Conservation (phyloP, 2,888 invertebrate species). For the Hybos culiciformis region DNA sequence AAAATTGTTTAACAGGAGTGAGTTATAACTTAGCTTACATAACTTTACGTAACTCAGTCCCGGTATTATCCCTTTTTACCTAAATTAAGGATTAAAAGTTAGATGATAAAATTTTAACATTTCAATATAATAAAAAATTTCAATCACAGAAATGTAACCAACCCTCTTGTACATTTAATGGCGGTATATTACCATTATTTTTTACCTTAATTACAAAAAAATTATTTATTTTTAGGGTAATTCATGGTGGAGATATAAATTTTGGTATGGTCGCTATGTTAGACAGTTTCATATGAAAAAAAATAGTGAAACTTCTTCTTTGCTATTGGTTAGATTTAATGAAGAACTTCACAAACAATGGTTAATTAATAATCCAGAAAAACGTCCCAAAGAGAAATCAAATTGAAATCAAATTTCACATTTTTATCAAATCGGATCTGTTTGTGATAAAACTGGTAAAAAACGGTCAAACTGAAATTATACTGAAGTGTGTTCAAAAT, state of each 20-base stretch:
- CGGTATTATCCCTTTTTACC: no score
- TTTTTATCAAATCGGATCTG: slow-evolving; percentile 72
- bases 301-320: slow-evolving; percentile 50
- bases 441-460: slow-evolving; percentile 72
- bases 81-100: no score
- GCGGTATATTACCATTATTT: slow-evolving; percentile 37
- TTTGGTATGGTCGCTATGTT: slow-evolving; percentile 84
- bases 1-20: slow-evolving; percentile 77
- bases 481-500: slow-evolving; percentile 61
- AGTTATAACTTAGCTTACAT: slow-evolving; percentile 15
- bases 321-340: slow-evolving; percentile 69
- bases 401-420: slow-evolving; percentile 64
- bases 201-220: not conserved
- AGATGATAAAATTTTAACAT: not conserved
- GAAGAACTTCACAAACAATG: slow-evolving; percentile 70
- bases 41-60: no score
- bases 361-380: slow-evolving; percentile 67
- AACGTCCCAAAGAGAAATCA: slow-evolving; percentile 56
- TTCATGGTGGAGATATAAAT: slow-evolving; percentile 98
- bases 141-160: not conserved
- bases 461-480: slow-evolving; percentile 75
- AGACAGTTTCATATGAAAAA: slow-evolving; percentile 80
- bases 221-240: slow-evolving; percentile 48
- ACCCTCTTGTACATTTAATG: no score
- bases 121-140: not conserved